phyloP scores from a whole-genome alignment of 2,113 vertebrate species.

The Bubo blakistoni region DNA sequence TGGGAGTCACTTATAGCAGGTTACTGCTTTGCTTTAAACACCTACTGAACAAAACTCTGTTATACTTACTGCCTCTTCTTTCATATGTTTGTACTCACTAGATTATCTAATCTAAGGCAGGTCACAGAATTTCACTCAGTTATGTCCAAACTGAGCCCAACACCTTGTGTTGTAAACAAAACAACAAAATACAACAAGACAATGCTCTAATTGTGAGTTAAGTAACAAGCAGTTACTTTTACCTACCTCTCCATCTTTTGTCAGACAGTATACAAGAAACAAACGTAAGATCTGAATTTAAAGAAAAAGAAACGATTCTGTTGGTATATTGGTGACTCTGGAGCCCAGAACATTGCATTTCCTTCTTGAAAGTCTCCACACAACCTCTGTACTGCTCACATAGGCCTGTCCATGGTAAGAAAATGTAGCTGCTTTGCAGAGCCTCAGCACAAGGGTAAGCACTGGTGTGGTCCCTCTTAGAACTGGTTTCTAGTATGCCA shows the following conservation, averaged over 20 bases:
- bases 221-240: not conserved
- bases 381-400: not conserved
- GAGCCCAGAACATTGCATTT: not conserved
- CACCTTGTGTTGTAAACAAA: not conserved
- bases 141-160: not conserved
- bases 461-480: not conserved
- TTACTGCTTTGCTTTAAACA: not conserved
- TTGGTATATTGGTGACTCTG: not conserved
- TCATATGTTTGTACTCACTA: not conserved
- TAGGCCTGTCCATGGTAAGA: not conserved
- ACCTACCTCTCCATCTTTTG: not conserved
- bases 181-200: not conserved
- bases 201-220: not conserved
- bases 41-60: not conserved
- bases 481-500: not conserved
- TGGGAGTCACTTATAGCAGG: not conserved
- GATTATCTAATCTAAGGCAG: not conserved
- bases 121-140: not conserved
- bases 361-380: not conserved
- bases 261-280: not conserved
- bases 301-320: not conserved
- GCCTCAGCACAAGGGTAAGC: not conserved
- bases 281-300: not conserved
- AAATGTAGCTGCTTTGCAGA: fast-evolving
- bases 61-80: not conserved